Evolutionary conservation across 2,113 vertebrate genomes (phyloP), one percentile per base, ranked within the genome.

Genomic region (Ctenomys sociabilis): DNA sequence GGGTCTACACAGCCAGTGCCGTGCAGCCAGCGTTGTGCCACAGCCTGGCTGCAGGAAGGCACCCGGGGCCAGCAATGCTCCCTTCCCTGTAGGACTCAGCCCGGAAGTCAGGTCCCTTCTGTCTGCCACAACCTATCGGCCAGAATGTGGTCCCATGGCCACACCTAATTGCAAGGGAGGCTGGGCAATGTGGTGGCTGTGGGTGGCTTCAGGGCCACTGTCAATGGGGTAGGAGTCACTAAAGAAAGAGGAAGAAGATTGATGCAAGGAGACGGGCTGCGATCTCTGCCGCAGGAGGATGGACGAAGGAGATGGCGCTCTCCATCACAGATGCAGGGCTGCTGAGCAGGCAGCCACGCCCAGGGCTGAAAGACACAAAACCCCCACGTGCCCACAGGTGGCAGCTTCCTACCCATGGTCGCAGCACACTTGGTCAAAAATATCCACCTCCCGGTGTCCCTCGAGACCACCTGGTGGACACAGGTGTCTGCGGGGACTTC

Each of bases 261-360:
- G 32, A 8, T 16, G 8, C 24, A 2, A n/a, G 57, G 64, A 57
- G 37, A 81, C 40, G 13, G 40, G 49, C 28, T 7, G 11, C 37
- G 1, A 9, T 54, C 57, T 37, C 85, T 24, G 14, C 45, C 28
- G n/a, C n/a, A 19, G 66, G 63, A 14, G 72, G 64, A 70, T 8
- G 52, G 94, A 52, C 17, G 40, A 63, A 12, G 59, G 21, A 49
- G 13, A 40, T 16, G n/a, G 3, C 0, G 9, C n/a, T 40, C 0
- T 35, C n/a, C 8, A 3, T 17, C 59, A 1, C 0, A 24, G 93
- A 26, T 5, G 0, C 0, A 8, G 66, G 6, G 59, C 35, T 52
- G 21, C 16, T 1, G 3, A 17, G 12, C 0, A 4, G 68, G 43
- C 82, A 70, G 30, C 43, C 5, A 30, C 12, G 32, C 11, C 43